Evolutionary conservation across 2,113 vertebrate species (phyloP), one percentile per base, ranked within the genome.

Genomic region (Capreolus pygargus): DNA sequence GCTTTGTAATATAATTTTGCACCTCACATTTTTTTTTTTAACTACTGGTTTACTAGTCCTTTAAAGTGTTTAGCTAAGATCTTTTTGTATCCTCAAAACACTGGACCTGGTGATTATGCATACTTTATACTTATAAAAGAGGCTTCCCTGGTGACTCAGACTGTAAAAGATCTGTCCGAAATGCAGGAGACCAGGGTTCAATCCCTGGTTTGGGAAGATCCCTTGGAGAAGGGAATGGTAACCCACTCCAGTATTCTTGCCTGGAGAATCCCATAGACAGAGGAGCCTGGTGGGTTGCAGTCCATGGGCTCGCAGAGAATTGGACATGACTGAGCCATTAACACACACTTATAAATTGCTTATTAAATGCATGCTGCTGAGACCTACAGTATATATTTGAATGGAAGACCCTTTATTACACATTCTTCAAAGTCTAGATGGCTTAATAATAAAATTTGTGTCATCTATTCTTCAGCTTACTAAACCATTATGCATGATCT

Each of bases 361-460:
- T 89, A 91, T 61, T 97, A 96, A 95, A 94, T 81, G 60, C 30
- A 64, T 86, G 21, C 74, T 89, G 6, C 79, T 89, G 52, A 97
- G 30, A 84, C 28, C 19, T 64, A 64, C 60, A 84, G 76, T 79
- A 89, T 93, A 81, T 95, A 94, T 91, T 96, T 98, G 86, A 43
- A 79, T 50, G 60, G 33, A 36, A 27, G 54, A 88, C 25, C 50
- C 81, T 92, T 91, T 97, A 84, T 89, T 89, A 78, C 50, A 57
- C 61, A 86, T 64, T 91, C 17, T 55, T 39, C 23, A 89, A 97
- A 88, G 60, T 70, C 82, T 70, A 36, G 47, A 43, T 43, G 78
- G 87, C 76, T 96, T 90, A 95, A 23, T 91, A 96, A 86, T 96
- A 88, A 94, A 93, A 89, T 30, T 64, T 45, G 70, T 89, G 54